These are phyloP conservation scores for Brachionus paranguensis DNA, from an alignment of 1,140 invertebrate genomes.

Conservation along the genomic window DNA sequence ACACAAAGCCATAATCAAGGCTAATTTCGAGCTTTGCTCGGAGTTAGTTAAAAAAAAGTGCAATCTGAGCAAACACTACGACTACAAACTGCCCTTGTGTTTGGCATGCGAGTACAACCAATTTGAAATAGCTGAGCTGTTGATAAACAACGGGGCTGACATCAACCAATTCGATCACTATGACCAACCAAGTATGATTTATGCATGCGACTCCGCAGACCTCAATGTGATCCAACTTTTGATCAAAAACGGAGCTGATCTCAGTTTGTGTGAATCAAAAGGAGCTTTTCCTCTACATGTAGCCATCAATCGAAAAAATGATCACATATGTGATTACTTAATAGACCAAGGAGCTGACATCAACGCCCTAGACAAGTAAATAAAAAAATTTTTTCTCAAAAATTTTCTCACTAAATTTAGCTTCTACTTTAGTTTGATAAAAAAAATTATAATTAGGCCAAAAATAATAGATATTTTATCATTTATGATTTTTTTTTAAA, in stretches of 20 bases:
- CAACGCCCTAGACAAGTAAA: neutral
- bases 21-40: neutral
- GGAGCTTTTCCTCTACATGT: slow-evolving; percentile 51
- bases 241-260: slow-evolving; percentile 47
- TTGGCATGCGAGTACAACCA: slow-evolving; percentile 36
- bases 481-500: too few relatives aligned
- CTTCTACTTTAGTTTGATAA: too few relatives aligned
- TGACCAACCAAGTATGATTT: neutral
- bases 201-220: neutral
- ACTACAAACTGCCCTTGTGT: slow-evolving; percentile 10
- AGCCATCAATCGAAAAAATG: slow-evolving; percentile 51
- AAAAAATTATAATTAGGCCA: too few relatives aligned
- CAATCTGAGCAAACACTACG: neutral
- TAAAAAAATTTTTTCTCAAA: neutral
- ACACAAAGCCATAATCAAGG: slow-evolving; percentile 2
- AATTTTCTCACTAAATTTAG: neutral
- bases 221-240: slow-evolving; percentile 48
- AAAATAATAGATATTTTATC: too few relatives aligned
- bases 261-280: slow-evolving; percentile 46
- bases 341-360: slow-evolving; percentile 47
- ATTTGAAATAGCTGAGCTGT: slow-evolving; percentile 36
- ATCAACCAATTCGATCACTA: slow-evolving; percentile 11
- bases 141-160: slow-evolving; percentile 15
- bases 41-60: slow-evolving; percentile 23
- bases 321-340: slow-evolving; percentile 48